These are phyloP conservation scores for Osmoderma eremita DNA, from an alignment of 2,888 invertebrate species.

Conservation along the genomic window DNA sequence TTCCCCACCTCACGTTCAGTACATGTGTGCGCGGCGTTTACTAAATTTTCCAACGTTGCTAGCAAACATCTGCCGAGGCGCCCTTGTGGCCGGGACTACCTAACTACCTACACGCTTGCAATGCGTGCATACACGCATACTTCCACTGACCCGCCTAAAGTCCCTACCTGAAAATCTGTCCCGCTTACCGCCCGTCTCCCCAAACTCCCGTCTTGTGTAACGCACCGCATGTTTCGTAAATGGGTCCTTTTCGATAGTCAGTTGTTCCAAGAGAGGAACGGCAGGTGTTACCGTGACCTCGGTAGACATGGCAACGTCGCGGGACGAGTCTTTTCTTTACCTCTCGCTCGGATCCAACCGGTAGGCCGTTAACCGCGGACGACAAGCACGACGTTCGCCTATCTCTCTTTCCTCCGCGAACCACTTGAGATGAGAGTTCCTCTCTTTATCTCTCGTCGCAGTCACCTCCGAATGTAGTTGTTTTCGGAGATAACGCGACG, in stretches of 20 bases:
- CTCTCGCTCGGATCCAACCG: constrained; percentile 26
- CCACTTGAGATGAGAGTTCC: constrained; percentile 18
- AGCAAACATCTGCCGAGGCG: constrained; percentile 29
- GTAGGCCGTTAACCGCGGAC: constrained; percentile 35
- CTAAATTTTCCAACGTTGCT: constrained; percentile 34
- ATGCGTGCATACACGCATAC: too few species aligned
- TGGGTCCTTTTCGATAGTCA: constrained; percentile 32
- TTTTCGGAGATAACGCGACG: constrained; percentile 30
- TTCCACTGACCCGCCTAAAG: constrained; percentile 13
- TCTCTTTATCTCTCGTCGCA: constrained; percentile 30
- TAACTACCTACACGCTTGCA: constrained; percentile 10
- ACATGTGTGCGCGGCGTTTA: constrained; percentile 10
- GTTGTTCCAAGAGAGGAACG: constrained; percentile 36
- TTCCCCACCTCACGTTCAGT: constrained; percentile 19
- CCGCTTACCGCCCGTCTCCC: constrained; percentile 17
- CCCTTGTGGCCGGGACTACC: constrained; percentile 15
- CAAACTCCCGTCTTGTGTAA: constrained; percentile 21
- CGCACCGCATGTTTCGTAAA: constrained; percentile 11
- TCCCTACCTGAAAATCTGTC: constrained; percentile 32
- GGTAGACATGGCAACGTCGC: constrained; percentile 41
- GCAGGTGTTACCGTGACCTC: constrained; percentile 44
- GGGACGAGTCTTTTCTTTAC: constrained; percentile 24
- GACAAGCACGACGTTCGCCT: constrained; percentile 21
- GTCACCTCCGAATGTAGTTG: constrained; percentile 26
- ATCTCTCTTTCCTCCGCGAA: constrained; percentile 11